Evolutionary conservation across 2,113 vertebrate genomes (phyloP).

Genomic region (Ochotona curzoniae): DNA sequence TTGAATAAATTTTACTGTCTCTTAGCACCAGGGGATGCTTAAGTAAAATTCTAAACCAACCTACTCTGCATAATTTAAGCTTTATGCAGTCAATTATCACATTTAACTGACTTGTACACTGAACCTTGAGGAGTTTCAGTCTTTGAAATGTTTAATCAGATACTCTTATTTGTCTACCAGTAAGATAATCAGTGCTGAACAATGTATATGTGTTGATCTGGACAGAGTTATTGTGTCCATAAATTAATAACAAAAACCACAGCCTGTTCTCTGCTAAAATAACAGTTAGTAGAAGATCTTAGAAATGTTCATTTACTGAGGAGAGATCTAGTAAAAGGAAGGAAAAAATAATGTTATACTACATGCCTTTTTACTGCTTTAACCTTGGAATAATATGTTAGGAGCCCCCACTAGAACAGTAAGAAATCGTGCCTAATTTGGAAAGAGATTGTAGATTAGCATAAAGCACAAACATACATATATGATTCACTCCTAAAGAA

Average conservation of each 20-base stretch:
- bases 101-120: slow-evolving; percentile 4
- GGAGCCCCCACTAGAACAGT: not conserved
- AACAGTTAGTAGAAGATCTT: not conserved
- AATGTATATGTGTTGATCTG: not conserved
- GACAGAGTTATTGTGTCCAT: not conserved
- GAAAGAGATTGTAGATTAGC: not conserved
- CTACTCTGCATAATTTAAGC: not conserved
- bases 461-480: not conserved
- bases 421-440: not conserved
- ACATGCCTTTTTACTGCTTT: not conserved
- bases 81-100: not conserved
- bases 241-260: not conserved
- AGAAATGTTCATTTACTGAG: not conserved
- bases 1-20: not conserved
- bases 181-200: not conserved
- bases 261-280: not conserved
- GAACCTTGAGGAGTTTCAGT: not conserved
- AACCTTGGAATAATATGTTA: not conserved
- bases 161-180: not conserved
- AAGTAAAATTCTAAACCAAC: slow-evolving; percentile 18
- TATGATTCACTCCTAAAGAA: not conserved
- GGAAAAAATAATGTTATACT: not conserved
- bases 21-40: not conserved
- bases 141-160: slow-evolving; percentile 27
- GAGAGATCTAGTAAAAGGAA: not conserved